Percentiles rank a stretch among this genome's conserved stretches.
phyloP scores from a whole-genome alignment of 2,113 vertebrate species.

The Heterotis niloticus region DNA sequence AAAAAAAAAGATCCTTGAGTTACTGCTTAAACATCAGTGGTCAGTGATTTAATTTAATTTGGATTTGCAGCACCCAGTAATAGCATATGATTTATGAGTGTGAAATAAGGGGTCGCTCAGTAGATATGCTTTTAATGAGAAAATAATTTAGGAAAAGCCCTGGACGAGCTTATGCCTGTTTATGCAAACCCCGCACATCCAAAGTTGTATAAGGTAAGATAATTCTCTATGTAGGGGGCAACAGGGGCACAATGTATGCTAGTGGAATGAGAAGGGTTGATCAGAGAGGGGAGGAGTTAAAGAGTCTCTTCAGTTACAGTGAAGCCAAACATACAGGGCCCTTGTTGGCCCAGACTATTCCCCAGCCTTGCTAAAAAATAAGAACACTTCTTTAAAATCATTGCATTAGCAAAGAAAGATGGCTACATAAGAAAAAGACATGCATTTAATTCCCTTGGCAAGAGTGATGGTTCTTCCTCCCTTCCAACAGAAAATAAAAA shows the following conservation, averaged over 20 bases:
- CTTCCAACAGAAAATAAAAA: no score
- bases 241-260: background rate
- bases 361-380: background rate
- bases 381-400: constrained; percentile 56
- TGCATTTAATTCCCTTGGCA: background rate
- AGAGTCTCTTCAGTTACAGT: no score
- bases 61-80: constrained; percentile 33
- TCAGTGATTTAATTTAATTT: constrained; percentile 44
- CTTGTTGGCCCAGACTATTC: no score
- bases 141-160: constrained; percentile 20
- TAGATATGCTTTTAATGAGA: constrained; percentile 40
- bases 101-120: constrained; percentile 53
- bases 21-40: constrained; percentile 40
- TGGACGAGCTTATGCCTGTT: background rate
- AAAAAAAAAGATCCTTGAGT: constrained; percentile 1
- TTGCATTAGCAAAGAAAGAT: constrained; percentile 35
- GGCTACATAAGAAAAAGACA: background rate
- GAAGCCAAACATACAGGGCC: background rate
- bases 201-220: background rate
- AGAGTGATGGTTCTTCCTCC: background rate
- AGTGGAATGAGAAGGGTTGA: background rate
- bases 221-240: background rate
- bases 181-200: constrained; percentile 27
- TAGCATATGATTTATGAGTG: constrained; percentile 44
- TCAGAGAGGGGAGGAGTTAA: background rate